Evolutionary conservation across 2,888 invertebrate genomes (phyloP), one percentile per base, ranked within the genome.

Genomic region (Drosophila cracens): DNA sequence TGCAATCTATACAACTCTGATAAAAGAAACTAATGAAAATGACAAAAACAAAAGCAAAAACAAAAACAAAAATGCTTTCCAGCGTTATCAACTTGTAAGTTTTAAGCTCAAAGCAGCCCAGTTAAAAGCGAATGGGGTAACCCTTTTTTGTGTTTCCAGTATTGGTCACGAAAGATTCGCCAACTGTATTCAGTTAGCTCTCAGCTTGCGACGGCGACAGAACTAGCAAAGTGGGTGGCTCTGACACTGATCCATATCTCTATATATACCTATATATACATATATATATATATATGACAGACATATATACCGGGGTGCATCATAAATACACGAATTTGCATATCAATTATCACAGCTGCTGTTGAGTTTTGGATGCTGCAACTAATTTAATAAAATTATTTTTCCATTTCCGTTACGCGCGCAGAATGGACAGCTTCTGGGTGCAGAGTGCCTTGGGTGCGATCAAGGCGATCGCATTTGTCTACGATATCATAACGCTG

Each of bases 401-500:
- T 63, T 61, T 31, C 16, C 31, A 43, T 57, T 74, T 49, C 31
- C 16, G 27, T 61, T 56, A 34, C 18, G 4, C 93, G 4, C 93
- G 2, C 93, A 95, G 95, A 91, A 95, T 95, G 94, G 95, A 95
- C 91, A 94, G 95, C 92, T 94, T 95, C 93, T 95, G 95, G 95
- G 95, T 95, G 91, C 95, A 95, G 91, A 94, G 95, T 91, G 96
- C 96, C 90, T 94, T 97, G 90, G 95, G 95, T 83, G 96, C 97
- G 83, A 95, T 98, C 91, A 96, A 96, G 93, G 96, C 96, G 60
- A 94, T 97, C 83, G 96, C 97, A 85, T 96, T 97, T 92, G 95
- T 98, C 81, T 98, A 96, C 94, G 98, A 99, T 93, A 95, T 98
- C 90, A 94, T 99, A 91, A 97, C 98, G 73, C 97, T 97, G 94